A percentile compares a stretch with the other conserved stretches of the same genome.
Conservation (phyloP, 2,113 vertebrate genomes). For the Morone saxatilis region DNA sequence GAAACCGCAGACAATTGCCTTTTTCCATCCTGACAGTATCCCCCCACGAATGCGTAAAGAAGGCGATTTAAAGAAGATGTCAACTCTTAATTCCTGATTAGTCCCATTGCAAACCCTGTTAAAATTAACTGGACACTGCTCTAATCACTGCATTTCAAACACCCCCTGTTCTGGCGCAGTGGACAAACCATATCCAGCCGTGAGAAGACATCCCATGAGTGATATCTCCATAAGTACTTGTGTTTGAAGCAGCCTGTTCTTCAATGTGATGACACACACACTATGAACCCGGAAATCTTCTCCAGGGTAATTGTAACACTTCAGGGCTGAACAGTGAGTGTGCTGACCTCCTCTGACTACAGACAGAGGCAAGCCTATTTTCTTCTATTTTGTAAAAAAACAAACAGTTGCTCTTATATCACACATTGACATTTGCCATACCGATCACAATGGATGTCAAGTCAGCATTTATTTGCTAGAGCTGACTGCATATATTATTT, state of each 20-base stretch:
- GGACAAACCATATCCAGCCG: constrained; percentile 47
- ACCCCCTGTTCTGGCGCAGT: constrained; percentile 50
- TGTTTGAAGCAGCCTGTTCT: constrained; percentile 48
- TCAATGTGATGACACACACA: constrained; percentile 57
- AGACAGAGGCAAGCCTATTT: constrained; percentile 26
- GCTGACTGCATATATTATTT: constrained; percentile 4
- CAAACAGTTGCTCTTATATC: background rate
- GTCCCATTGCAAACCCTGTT: constrained; percentile 85
- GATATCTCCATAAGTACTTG: constrained; percentile 66
- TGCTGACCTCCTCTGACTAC: constrained; percentile 40
- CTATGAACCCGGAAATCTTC: constrained; percentile 47
- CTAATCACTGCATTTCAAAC: constrained; percentile 85
- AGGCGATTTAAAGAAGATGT: constrained; percentile 85
- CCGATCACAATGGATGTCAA: constrained; percentile 20
- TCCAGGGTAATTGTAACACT: constrained; percentile 64
- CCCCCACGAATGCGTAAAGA: constrained; percentile 78
- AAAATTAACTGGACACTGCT: constrained; percentile 88
- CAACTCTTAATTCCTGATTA: constrained; percentile 90
- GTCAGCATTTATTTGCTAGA: background rate
- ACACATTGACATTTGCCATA: too few species aligned
- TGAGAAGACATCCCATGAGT: constrained; percentile 53
- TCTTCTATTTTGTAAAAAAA: background rate
- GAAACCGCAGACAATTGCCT: constrained; percentile 89
- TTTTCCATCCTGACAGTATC: constrained; percentile 85
- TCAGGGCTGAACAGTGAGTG: constrained; percentile 27